These are phyloP conservation scores for silkworm (Bombyx mori) DNA, from an alignment of 1,140 invertebrate species.

Conservation along the genomic window DNA sequence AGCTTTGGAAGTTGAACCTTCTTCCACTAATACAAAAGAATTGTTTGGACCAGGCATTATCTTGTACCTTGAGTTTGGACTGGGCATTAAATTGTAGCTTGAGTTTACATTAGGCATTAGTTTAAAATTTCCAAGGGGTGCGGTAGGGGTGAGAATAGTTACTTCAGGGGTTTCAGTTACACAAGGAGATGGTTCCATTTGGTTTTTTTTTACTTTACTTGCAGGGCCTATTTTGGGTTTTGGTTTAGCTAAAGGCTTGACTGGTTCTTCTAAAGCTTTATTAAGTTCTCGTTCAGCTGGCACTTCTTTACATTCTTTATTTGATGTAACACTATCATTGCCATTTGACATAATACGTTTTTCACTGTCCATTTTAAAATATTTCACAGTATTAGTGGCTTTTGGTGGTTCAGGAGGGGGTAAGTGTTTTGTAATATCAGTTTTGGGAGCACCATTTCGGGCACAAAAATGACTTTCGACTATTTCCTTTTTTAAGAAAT, in stretches of 20 bases:
- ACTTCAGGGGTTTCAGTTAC: neutral
- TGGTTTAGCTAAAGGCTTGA: constrained; percentile 23
- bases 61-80: constrained; percentile 42
- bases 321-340: constrained; percentile 9
- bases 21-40: constrained; percentile 52
- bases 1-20: constrained; percentile 14
- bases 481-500: constrained; percentile 57
- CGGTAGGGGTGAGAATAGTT: neutral
- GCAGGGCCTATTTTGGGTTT: constrained; percentile 56
- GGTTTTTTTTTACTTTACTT: constrained; percentile 36
- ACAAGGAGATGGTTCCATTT: neutral
- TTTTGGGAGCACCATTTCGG: constrained; percentile 48
- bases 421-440: constrained; percentile 27
- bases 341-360: too few species aligned
- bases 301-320: neutral
- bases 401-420: constrained; percentile 36
- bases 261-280: constrained; percentile 18
- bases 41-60: constrained; percentile 56
- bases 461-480: constrained; percentile 52
- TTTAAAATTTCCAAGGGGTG: constrained; percentile 34
- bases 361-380: constrained; percentile 34
- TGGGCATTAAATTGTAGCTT: constrained; percentile 20
- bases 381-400: constrained; percentile 40
- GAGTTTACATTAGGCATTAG: constrained; percentile 34
- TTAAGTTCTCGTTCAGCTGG: neutral